A percentile compares a stretch with the other conserved stretches of the same genome.
Evolutionary conservation across 2,113 vertebrate species (phyloP).

Genomic region (Pandion haliaetus): DNA sequence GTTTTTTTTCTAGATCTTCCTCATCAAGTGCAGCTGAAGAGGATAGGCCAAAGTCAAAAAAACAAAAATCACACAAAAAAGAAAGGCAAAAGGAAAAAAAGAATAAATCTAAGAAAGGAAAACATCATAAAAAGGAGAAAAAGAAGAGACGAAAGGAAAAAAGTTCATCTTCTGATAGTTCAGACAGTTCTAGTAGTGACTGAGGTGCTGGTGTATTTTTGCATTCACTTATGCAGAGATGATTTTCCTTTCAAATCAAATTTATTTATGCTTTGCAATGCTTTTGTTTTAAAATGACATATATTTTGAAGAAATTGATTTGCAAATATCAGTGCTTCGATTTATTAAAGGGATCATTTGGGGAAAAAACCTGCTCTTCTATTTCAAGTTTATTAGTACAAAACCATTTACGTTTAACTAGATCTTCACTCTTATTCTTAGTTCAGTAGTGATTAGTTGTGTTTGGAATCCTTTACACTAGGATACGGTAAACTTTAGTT

Average conservation of each 20-base stretch:
- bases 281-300: background rate
- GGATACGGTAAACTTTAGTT: background rate
- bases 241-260: background rate
- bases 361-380: background rate
- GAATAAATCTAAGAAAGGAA: slow-evolving; percentile 81
- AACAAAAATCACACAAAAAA: slow-evolving; percentile 88
- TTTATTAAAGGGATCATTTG: background rate
- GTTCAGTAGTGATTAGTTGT: background rate
- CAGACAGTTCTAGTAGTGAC: slow-evolving; percentile 82
- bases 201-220: slow-evolving; percentile 48
- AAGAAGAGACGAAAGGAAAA: slow-evolving; percentile 81
- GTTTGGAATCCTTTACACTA: background rate
- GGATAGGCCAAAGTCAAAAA: slow-evolving; percentile 84
- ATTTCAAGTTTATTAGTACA: background rate
- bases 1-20: slow-evolving; percentile 69
- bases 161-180: slow-evolving; percentile 77
- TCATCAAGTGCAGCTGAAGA: slow-evolving; percentile 85
- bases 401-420: background rate
- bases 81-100: slow-evolving; percentile 89
- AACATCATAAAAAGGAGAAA: slow-evolving; percentile 84
- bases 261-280: slow-evolving; percentile 43
- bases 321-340: background rate
- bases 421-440: background rate
- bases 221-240: background rate
- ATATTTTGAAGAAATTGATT: background rate